Conservation (phyloP, 92 coral and sea anemone genomes). For the Desmophyllum pertusum region DNA sequence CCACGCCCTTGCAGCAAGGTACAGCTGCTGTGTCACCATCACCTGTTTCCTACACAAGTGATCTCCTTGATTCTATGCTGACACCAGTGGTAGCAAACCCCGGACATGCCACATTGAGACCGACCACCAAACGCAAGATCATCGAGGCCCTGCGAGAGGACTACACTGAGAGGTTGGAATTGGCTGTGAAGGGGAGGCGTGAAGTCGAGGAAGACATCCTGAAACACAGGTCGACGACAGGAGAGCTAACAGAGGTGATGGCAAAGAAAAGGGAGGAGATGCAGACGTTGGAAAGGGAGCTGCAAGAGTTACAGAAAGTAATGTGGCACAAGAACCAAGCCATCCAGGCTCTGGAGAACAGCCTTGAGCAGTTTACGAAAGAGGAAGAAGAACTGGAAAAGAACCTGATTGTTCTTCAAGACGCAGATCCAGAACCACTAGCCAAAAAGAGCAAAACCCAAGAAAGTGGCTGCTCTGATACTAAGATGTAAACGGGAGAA, state of each 20-base stretch:
- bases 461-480: neutral
- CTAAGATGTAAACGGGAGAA: neutral
- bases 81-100: conserved; percentile 36
- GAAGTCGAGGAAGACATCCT: conserved; percentile 38
- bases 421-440: conserved; percentile 34
- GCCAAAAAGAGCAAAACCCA: conserved; percentile 22
- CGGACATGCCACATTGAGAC: conserved; percentile 17
- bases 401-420: conserved; percentile 14
- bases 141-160: conserved; percentile 34
- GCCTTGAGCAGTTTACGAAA: conserved; percentile 24
- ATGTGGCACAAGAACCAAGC: conserved; percentile 41
- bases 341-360: conserved; percentile 30
- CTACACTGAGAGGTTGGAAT: conserved; percentile 30
- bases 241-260: conserved; percentile 6
- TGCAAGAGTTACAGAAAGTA: conserved; percentile 26
- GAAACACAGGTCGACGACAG: conserved; percentile 14
- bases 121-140: conserved; percentile 44
- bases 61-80: conserved; percentile 18
- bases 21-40: neutral
- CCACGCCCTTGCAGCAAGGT: conserved; percentile 6
- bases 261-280: conserved; percentile 6
- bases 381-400: conserved; percentile 30
- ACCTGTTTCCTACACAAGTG: neutral
- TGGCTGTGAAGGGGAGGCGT: conserved; percentile 28
- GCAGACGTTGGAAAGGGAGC: conserved; percentile 21